These are phyloP conservation scores for Anastatus disparis DNA, from an alignment of 1,140 invertebrate genomes.

Conservation along the genomic window DNA sequence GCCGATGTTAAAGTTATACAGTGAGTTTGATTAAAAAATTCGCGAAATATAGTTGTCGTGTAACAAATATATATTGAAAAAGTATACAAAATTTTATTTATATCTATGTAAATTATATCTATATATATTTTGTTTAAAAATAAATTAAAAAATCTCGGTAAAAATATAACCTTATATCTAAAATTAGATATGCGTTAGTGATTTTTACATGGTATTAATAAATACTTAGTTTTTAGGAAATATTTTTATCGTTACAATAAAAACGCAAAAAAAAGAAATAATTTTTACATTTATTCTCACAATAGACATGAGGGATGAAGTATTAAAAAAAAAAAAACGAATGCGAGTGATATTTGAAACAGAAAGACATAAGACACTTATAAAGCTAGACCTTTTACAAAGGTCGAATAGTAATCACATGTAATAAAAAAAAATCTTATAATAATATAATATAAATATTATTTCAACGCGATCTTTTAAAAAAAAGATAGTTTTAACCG, in stretches of 20 bases:
- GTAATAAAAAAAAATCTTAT: neutral
- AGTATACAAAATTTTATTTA: neutral
- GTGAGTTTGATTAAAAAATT: too few relatives aligned
- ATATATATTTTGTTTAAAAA: too few relatives aligned
- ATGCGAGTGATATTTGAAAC: conserved; percentile 9
- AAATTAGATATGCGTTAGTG: conserved; percentile 1
- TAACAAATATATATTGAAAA: neutral
- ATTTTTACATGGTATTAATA: conserved; percentile 23
- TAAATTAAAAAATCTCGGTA: conserved; percentile 25
- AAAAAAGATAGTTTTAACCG: neutral
- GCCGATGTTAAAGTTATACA: too few relatives aligned
- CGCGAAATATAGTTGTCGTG: too few relatives aligned
- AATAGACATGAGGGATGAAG: conserved; percentile 25
- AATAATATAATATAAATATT: conserved; percentile 12
- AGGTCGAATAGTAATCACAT: conserved; percentile 6
- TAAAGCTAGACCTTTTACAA: neutral
- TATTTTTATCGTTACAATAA: conserved; percentile 27
- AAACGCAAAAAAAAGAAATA: neutral
- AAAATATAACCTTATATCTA: conserved; percentile 24
- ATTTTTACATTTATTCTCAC: neutral
- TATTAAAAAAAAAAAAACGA: conserved; percentile 24
- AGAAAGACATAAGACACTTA: neutral
- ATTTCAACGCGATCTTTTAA: neutral
- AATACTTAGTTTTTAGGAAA: conserved; percentile 20
- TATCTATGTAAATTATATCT: conserved; percentile 15